Evolutionary conservation across 2,888 invertebrate species (phyloP), one percentile per base, ranked within the genome.

Genomic region (Cheilosia vernalis): DNA sequence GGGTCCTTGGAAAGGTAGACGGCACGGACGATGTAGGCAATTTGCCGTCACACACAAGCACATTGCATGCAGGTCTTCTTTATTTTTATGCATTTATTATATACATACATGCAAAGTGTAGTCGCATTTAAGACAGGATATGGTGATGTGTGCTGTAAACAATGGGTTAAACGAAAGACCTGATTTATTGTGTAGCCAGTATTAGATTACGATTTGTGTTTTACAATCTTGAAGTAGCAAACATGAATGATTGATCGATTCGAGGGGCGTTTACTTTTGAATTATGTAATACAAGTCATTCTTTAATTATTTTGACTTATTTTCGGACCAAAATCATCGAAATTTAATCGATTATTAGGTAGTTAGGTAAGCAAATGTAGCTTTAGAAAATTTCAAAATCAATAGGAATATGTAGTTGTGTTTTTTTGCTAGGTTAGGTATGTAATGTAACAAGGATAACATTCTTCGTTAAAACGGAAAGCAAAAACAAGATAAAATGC

Each of bases 221-320:
- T 49, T 44, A 9, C 13, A 60, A 44, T 64, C 53, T 10, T 19
- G 40, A 13, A 13, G 17, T n/a, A 17, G 17, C 13, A 51, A 3
- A 10, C 19, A 55, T 30, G 10, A 56, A n/a, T 84, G 73, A 69
- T 79, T 84, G 79, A 79, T 84, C 74, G 79, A 79, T 74, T 40
- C 17, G 4, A 33, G 33, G 13, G 13, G 10, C 27, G 49, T 21
- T 49, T 49, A 4, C 13, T 3, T 47, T n/a, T 47, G 44, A 9
- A n/a, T 1, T 1, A 9, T 10, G 10, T 37, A 4, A 37, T 13
- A 37, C 13, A 30, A 9, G 30, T 0, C 13, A 37, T 37, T 13
- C 37, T 13, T 3, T 3, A 37, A 37, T 37, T 10, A 10, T 33
- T 10, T 37, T 13, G 37, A 37, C 10, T 37, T 37, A 37, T n/a